These are phyloP conservation scores for Thalassophryne amazonica DNA, from an alignment of 2,797 vertebrate genomes.

Conservation along the genomic window DNA sequence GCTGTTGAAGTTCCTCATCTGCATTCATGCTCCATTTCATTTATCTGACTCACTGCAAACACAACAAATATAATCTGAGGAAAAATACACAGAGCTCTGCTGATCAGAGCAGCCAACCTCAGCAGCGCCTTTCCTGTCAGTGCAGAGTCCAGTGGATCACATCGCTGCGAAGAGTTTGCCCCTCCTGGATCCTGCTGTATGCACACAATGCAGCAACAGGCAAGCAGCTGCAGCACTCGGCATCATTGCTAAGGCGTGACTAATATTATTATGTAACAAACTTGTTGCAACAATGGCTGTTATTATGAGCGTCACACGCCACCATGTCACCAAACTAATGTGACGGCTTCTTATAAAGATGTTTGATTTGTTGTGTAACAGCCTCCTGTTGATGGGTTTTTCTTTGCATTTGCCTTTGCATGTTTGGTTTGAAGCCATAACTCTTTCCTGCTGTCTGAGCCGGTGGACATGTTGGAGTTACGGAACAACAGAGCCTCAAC, in stretches of 20 bases:
- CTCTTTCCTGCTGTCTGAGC: not conserved
- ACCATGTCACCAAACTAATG: not conserved
- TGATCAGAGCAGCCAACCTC: conserved; percentile 23
- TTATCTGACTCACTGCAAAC: not conserved
- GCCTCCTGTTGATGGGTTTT: not conserved
- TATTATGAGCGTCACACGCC: conserved; percentile 6
- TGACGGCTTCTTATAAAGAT: not conserved
- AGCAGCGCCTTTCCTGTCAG: not conserved
- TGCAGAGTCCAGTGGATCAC: not conserved
- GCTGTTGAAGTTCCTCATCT: not conserved
- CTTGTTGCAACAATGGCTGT: not conserved
- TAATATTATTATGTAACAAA: conserved; percentile 43
- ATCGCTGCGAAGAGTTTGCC: not conserved
- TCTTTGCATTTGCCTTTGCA: not conserved
- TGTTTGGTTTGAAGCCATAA: too few relatives aligned
- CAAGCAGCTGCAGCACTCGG: conserved; percentile 26
- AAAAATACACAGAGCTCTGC: too few relatives aligned
- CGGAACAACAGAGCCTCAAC: conserved; percentile 4
- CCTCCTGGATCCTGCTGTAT: too few relatives aligned
- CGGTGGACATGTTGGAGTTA: not conserved
- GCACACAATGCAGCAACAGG: too few relatives aligned
- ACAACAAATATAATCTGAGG: conserved; percentile 7
- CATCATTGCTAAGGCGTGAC: conserved; percentile 28
- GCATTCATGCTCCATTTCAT: not conserved
- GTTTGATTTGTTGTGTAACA: not conserved